Evolutionary conservation across 1,140 invertebrate genomes (phyloP).

Genomic region (Macrotrachela quadricornifera): DNA sequence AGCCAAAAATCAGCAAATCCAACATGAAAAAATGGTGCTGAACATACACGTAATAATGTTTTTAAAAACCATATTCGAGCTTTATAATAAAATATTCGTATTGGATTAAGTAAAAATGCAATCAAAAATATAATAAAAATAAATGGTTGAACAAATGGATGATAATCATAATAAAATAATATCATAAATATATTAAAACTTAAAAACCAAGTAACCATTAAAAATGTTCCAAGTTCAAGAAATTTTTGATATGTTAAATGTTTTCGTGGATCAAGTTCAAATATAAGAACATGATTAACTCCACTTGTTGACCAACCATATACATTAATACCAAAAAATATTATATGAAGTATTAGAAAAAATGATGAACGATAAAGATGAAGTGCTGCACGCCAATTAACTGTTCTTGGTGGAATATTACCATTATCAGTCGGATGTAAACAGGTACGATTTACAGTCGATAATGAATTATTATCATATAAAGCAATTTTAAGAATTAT

Average conservation of each 20-base stretch:
- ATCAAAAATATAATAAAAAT: slow-evolving; percentile 4
- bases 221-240: slow-evolving; percentile 77
- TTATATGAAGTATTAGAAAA: slow-evolving; percentile 73
- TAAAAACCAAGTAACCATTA: slow-evolving; percentile 83
- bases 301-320: slow-evolving; percentile 95
- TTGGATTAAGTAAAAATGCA: slow-evolving; percentile 4
- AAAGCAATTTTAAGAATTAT: too few species aligned
- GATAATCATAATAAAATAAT: not conserved
- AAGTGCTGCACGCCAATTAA: too few species aligned
- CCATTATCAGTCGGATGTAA: too few species aligned
- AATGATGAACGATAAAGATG: slow-evolving; percentile 65
- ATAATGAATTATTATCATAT: too few species aligned
- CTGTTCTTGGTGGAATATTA: too few species aligned
- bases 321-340: slow-evolving; percentile 81
- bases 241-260: slow-evolving; percentile 80
- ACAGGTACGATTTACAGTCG: too few species aligned
- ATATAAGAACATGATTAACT: slow-evolving; percentile 96
- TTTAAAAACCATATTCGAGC: not conserved
- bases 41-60: slow-evolving; percentile 28
- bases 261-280: slow-evolving; percentile 88
- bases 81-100: slow-evolving; percentile 1
- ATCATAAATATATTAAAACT: slow-evolving; percentile 36
- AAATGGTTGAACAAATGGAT: slow-evolving; percentile 3
- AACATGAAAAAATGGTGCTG: slow-evolving; percentile 84
- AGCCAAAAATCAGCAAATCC: slow-evolving; percentile 98